Evolutionary conservation across 2,888 invertebrate species (phyloP).

Genomic region (Apoderus coryli): DNA sequence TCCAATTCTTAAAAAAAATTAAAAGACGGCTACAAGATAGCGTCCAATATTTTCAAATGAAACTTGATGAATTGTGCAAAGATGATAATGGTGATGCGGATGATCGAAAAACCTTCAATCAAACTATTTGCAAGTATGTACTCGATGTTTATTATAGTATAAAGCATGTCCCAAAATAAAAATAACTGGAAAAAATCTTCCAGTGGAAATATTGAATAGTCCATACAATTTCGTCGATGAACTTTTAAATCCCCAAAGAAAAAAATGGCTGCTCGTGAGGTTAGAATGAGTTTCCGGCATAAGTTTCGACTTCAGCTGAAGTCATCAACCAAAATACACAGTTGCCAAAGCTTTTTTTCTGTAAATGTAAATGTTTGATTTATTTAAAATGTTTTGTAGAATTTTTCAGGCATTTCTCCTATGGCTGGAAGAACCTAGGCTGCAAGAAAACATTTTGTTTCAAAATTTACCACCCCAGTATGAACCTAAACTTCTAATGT

Average conservation of each 20-base stretch:
- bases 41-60: slow-evolving; percentile 38
- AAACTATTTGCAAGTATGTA: slow-evolving; percentile 23
- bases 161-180: slow-evolving; percentile 2
- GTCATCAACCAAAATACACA: no score
- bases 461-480: slow-evolving; percentile 61
- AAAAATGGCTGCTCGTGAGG: no score
- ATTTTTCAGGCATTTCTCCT: slow-evolving; percentile 41
- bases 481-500: slow-evolving; percentile 45
- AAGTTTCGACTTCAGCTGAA: no score
- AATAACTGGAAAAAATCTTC: not conserved
- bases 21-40: slow-evolving; percentile 53
- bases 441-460: slow-evolving; percentile 54
- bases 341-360: no score
- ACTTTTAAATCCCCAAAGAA: no score
- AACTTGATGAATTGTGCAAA: slow-evolving; percentile 26
- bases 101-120: slow-evolving; percentile 23
- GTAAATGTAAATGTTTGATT: no score
- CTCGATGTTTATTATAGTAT: not conserved
- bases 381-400: no score
- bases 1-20: slow-evolving; percentile 50
- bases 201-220: not conserved
- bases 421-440: slow-evolving; percentile 66
- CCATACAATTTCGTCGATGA: no score
- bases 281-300: no score
- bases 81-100: slow-evolving; percentile 28